Conservation (phyloP, 2,888 invertebrate genomes). For the Pristionchus exspectatus region DNA sequence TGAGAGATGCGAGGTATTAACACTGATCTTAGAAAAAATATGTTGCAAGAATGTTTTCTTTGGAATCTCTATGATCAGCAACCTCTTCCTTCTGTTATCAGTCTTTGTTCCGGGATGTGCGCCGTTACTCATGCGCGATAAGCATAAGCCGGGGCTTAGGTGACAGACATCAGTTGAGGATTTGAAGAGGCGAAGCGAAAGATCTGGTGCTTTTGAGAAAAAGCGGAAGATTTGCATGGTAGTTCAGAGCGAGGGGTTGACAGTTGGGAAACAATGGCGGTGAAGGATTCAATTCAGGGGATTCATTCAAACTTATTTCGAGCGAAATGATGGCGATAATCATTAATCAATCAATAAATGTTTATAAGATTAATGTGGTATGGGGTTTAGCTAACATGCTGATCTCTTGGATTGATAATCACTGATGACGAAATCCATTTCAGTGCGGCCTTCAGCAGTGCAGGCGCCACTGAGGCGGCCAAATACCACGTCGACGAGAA, state of each 20-base stretch:
- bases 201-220: not conserved
- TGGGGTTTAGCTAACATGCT: no score
- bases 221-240: not conserved
- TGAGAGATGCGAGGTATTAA: constrained; percentile 27
- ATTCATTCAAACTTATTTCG: not conserved
- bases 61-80: not conserved
- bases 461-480: not conserved
- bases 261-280: not conserved
- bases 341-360: no score
- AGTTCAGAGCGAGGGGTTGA: not conserved
- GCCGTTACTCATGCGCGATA: not conserved
- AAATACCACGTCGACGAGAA: not conserved
- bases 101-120: not conserved
- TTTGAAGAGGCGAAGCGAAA: not conserved
- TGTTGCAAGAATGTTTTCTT: not conserved
- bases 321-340: no score
- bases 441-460: not conserved
- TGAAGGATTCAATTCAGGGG: not conserved
- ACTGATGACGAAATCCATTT: not conserved
- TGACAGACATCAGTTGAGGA: not conserved
- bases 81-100: constrained; percentile 1
- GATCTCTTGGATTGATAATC: no score
- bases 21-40: not conserved
- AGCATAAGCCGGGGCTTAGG: not conserved
- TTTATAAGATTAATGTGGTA: no score